These are phyloP conservation scores for Papilio helenus DNA, from an alignment of 1,140 invertebrate species.

Conservation along the genomic window DNA sequence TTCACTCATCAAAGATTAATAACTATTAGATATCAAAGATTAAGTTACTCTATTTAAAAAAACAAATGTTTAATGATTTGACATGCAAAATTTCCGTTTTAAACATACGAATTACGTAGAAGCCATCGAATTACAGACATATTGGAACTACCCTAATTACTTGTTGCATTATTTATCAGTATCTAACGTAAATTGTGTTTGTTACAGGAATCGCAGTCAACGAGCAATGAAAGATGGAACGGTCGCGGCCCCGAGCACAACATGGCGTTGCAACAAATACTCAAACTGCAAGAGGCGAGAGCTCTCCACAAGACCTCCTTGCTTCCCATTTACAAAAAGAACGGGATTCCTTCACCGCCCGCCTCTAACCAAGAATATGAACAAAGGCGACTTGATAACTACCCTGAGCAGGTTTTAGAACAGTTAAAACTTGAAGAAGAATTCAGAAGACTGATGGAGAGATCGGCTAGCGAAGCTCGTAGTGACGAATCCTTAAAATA, in stretches of 20 bases:
- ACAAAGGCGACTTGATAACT: constrained; percentile 54
- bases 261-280: constrained; percentile 75
- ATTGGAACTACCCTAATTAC: too few relatives aligned
- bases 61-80: too few relatives aligned
- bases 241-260: constrained; percentile 74
- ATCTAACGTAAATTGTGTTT: constrained; percentile 44
- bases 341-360: constrained; percentile 68
- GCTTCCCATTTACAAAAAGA: constrained; percentile 78
- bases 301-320: constrained; percentile 78
- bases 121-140: too few relatives aligned
- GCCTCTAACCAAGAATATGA: constrained; percentile 61
- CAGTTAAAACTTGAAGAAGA: constrained; percentile 77
- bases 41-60: too few relatives aligned
- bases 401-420: constrained; percentile 67
- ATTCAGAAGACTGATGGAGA: constrained; percentile 78
- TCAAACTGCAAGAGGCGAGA: constrained; percentile 78
- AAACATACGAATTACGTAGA: too few relatives aligned
- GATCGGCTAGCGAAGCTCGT: constrained; percentile 64
- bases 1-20: too few relatives aligned
- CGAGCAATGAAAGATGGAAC: constrained; percentile 74
- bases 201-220: constrained; percentile 79
- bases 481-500: constrained; percentile 78
- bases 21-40: too few relatives aligned
- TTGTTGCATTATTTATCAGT: neutral
- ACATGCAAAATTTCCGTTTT: too few relatives aligned